Evolutionary conservation across 2,113 vertebrate species (phyloP), one percentile per base, ranked within the genome.

Genomic region (rabbit (Oryctolagus cuniculus)): DNA sequence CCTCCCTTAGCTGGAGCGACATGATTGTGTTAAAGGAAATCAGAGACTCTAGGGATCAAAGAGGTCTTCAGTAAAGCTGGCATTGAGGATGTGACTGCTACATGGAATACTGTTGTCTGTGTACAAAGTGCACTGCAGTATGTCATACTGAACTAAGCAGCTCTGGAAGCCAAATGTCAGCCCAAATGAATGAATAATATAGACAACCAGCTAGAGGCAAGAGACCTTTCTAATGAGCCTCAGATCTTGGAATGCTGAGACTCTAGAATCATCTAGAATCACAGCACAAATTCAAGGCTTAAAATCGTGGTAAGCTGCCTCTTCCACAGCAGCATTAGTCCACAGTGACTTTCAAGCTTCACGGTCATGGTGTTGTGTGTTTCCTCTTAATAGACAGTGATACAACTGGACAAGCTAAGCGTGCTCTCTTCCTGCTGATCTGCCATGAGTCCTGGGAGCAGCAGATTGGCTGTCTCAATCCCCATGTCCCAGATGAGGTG

Each of bases 21-120:
- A 19, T 75, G 38, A 63, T 75, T 89, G 69, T 72, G 10, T 91
- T 80, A 84, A 89, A 69, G 61, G 17, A 81, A 95, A 67, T 73
- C 44, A 38, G 9, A 21, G 51, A 66, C 38, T 53, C 72, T 63
- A 61, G 69, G 51, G 38, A 81, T 72, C 29, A 72, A 72, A 73
- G 31, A 51, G 38, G n/a, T 44, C n/a, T 51, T 88, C 66, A 34
- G 27, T 83, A 63, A 94, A 93, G 88, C 44, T 64, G 1, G 12
- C 79, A 29, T 90, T 73, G 27, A 34, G 49, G 31, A 79, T 1
- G 0, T 34, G 74, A 83, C 70, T 38, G 12, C 49, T 78, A 51
- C 44, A 3, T 51, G 27, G 9, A 69, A 38, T 34, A 5, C 36
- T 85, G n/a, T 36, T 90, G 44, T 89, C 72, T 93, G 8, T 31